Base-by-base conservation (phyloP, 2,797 vertebrate genomes). In the Meda fulgida region DNA sequence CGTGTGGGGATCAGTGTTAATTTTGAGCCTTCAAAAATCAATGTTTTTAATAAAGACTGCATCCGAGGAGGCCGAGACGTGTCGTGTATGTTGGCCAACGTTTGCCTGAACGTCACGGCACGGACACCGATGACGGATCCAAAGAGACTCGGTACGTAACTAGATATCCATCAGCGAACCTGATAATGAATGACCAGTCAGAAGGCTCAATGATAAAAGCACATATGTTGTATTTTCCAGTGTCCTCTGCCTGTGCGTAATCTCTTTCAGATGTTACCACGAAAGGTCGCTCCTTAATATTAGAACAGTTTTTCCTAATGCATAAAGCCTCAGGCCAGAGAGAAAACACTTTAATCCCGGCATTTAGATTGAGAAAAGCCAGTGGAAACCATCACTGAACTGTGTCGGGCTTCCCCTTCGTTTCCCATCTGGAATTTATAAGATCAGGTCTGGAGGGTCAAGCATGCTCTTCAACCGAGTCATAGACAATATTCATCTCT, bases 31-130 rank as follows among this genome's bases (percentile, higher is more conserved):
- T 40, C 96, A 88, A 99, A 97, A 91, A 96, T 99, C 89, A 98
- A 98, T 87, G 92, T 98, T 89, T 99, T 99, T 87, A 96, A 96
- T 93, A 97, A 97, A 88, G 96, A 98, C 92, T 99, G 98, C 87
- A 86, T 82, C 70, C 92, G 97, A 73, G 96, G 92, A 0, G 97
- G 97, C 46, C 96, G 96, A 86, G 96, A 97, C 0, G 97, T 97
- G 90, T 97, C 96, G 73, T 99, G 98, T 89, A 96, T 99, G 96
- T 93, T 94, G 0, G 94, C 96, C 3, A 94, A 90, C 0, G 80
- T 97, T 88, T 99, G 97, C 90, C 95, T 98, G 90, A 94, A 91
- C 0, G 93, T 96, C 0, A n/a, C 95, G n/a, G 93, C 96, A 89
- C 95, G 93, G 89, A 96, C 97, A 0, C 80, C 92, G 1, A 92